Evolutionary conservation across 2,888 invertebrate species (phyloP).

Genomic region (Drosophila rellima): DNA sequence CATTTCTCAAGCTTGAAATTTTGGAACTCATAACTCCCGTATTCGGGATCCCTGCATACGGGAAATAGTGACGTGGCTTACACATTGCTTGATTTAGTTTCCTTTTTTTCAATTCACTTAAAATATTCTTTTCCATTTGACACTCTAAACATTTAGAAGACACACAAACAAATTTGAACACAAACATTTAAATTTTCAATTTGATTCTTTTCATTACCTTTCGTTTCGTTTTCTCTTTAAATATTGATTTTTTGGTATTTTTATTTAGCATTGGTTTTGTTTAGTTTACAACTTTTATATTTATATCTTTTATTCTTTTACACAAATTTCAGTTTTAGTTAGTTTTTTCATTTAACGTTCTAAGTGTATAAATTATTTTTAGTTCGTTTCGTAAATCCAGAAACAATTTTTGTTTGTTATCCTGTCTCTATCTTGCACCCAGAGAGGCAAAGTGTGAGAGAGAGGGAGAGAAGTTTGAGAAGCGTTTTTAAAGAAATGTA

Average conservation of each 20-base stretch:
- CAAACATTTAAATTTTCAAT: slow-evolving; percentile 63
- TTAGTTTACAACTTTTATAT: slow-evolving; percentile 54
- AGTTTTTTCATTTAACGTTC: slow-evolving; percentile 38
- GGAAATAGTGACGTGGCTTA: too few relatives aligned
- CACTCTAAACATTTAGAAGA: slow-evolving; percentile 60
- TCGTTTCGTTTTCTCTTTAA: slow-evolving; percentile 21
- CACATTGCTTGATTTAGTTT: too few relatives aligned
- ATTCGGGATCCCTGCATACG: not conserved
- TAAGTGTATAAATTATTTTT: slow-evolving; percentile 41
- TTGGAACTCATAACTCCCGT: too few relatives aligned
- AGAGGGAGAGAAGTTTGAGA: not conserved
- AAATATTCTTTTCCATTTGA: slow-evolving; percentile 29
- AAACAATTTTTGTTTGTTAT: not conserved
- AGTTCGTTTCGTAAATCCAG: slow-evolving; percentile 1
- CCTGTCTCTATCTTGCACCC: not conserved
- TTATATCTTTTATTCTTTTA: slow-evolving; percentile 38
- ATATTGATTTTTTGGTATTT: slow-evolving; percentile 19
- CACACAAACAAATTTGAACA: slow-evolving; percentile 61
- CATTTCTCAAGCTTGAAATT: too few relatives aligned
- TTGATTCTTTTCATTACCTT: slow-evolving; percentile 26
- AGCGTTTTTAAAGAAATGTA: not conserved
- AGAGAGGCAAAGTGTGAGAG: not conserved
- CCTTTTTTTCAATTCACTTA: not conserved
- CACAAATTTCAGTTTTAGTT: slow-evolving; percentile 22
- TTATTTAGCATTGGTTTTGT: slow-evolving; percentile 50